Evolutionary conservation across 2,797 vertebrate genomes (phyloP).

Genomic region (Poecilia picta): DNA sequence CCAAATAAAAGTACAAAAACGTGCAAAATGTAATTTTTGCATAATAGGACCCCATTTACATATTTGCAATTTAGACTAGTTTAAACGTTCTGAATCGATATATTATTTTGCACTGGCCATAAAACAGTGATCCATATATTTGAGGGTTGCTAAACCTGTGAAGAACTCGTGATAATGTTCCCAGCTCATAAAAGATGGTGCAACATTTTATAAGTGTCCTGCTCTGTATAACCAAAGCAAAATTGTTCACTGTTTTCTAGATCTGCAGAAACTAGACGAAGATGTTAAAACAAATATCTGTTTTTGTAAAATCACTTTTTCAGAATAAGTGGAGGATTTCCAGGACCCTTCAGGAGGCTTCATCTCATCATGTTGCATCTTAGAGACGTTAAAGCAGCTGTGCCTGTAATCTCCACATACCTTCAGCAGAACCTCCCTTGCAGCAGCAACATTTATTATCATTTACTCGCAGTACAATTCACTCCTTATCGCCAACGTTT

Average conservation of each 20-base stretch:
- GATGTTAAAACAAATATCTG: background rate
- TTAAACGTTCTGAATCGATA: background rate
- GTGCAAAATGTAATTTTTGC: too few species aligned
- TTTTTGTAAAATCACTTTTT: background rate
- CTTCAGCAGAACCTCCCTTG: slow-evolving; percentile 7
- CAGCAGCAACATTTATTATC: slow-evolving; percentile 17
- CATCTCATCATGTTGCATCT: background rate
- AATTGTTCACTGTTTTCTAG: background rate
- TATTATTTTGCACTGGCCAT: background rate
- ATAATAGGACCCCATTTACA: too few species aligned
- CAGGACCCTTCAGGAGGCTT: background rate
- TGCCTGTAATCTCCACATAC: slow-evolving; percentile 6
- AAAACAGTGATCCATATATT: background rate
- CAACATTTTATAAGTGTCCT: background rate
- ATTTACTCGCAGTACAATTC: slow-evolving; percentile 20
- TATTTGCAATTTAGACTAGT: too few species aligned
- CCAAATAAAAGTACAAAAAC: too few species aligned
- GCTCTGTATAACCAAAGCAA: background rate
- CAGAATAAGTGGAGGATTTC: background rate
- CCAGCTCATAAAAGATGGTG: background rate
- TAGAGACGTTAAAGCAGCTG: background rate
- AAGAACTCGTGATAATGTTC: background rate
- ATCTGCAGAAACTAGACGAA: background rate
- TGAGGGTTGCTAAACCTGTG: background rate
- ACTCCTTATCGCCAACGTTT: slow-evolving; percentile 21